Base-by-base conservation (phyloP, 1,140 invertebrate species). In the Drosophila arizonae region DNA sequence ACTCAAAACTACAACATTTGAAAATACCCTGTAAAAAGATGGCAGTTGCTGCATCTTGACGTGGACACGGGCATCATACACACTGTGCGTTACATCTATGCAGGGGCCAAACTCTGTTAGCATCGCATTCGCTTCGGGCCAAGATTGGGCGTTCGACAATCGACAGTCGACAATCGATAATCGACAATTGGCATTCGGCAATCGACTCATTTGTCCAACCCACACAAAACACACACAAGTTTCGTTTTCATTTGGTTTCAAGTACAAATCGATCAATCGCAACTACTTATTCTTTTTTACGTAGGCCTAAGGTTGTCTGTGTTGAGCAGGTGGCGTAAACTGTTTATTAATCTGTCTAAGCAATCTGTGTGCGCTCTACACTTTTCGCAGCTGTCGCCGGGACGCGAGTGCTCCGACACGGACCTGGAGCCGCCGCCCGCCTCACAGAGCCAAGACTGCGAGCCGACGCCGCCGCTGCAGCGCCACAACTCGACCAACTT, bases 401-500 rank as follows among this genome's bases (percentile, higher is more conserved):
- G 95, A 52, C 93, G 93, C 87, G 96, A 94, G 90, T 95, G 94
- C 78, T 96, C 94, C 62, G 95, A 96, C 77, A 95, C 95, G 54
- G 96, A 96, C 81, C 94, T 96, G 95, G 96, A 96, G 81, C 92
- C 93, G 11, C 96, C 95, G 5, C 96, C 95, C 5, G 96, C 96
- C 33, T 97, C 97, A 36, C 97, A 98, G 92, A 96, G 96, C 41
- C 96, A 97, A 86, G 97, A 98, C 93, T 98, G 97, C 92, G 97
- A 98, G 92, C 97, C 97, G 30, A 97, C 97, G 72, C 97, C 97
- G 28, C 96, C 97, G 13, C 93, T 97, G 64, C 96, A 97, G 92
- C 94, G 97, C 77, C 96, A 97, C 76, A 97, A 97, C 81, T 98
- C 97, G 48, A 97, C 94, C 81, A 98, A 98, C 93, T 97, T 98